Conservation (phyloP, 2,888 invertebrate genomes). For the Cataglyphis livida region DNA sequence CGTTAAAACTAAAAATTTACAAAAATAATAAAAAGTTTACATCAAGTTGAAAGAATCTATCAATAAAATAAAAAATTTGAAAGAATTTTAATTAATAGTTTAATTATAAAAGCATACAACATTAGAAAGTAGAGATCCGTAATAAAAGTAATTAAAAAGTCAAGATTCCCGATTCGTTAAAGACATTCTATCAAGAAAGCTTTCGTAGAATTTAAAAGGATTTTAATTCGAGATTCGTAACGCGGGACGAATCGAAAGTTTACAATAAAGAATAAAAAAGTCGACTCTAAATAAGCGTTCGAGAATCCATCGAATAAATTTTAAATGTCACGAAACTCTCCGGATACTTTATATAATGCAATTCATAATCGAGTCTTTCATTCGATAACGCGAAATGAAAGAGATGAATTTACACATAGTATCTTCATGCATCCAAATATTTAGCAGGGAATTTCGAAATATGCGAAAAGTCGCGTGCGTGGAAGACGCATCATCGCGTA, state of each 20-base stretch:
- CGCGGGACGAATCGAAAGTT: not conserved
- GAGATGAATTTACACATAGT: not conserved
- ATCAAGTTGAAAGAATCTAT: not conserved
- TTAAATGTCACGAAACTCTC: not conserved
- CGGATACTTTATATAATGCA: not conserved
- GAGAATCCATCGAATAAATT: not conserved
- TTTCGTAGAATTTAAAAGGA: not conserved
- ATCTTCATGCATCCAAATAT: constrained; percentile 16
- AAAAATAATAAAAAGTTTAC: not conserved
- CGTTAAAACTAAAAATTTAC: not conserved
- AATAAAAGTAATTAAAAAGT: not conserved
- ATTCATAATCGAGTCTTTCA: constrained; percentile 35
- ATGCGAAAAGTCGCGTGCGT: constrained; percentile 5
- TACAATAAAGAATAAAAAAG: not conserved
- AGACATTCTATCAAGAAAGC: not conserved
- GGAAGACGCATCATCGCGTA: constrained; percentile 6
- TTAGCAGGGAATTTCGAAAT: not conserved
- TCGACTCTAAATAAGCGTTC: not conserved
- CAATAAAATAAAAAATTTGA: not conserved
- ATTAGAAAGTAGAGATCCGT: not conserved
- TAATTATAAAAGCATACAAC: not conserved
- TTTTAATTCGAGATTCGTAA: not conserved
- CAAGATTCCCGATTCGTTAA: not conserved
- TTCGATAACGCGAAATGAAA: constrained; percentile 26
- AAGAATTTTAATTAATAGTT: not conserved